These are phyloP conservation scores for Adoxophyes honmai DNA, from an alignment of 1,140 invertebrate species.

Conservation along the genomic window DNA sequence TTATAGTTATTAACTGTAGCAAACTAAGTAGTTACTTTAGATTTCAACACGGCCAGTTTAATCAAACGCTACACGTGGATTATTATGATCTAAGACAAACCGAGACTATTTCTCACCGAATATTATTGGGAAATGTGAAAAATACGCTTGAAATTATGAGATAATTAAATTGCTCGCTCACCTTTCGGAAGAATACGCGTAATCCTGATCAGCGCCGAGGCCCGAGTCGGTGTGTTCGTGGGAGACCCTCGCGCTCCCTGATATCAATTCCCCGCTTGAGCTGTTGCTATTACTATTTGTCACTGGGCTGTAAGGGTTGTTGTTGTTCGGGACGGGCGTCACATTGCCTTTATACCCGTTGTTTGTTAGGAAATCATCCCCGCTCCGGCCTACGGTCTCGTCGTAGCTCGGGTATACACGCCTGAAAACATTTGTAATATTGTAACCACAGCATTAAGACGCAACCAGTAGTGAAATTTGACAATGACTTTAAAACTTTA, in stretches of 20 bases:
- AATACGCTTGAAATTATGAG: no score
- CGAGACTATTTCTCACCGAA: no score
- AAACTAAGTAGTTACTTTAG: no score
- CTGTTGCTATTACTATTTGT: constrained; percentile 75
- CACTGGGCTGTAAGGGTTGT: constrained; percentile 64
- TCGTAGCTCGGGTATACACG: constrained; percentile 64
- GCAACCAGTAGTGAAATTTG: neutral
- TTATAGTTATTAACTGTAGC: no score
- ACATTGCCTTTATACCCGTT: constrained; percentile 57
- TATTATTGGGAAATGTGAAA: no score
- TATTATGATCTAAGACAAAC: no score
- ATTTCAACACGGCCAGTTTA: no score
- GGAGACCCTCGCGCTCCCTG: constrained; percentile 77
- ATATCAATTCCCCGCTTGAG: constrained; percentile 72
- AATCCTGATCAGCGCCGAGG: constrained; percentile 82
- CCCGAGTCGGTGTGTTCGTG: constrained; percentile 84
- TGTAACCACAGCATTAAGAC: neutral
- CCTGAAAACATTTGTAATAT: constrained; percentile 37
- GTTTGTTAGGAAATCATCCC: constrained; percentile 62
- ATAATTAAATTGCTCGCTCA: constrained; percentile 31
- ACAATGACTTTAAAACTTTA: no score
- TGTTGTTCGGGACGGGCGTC: constrained; percentile 52
- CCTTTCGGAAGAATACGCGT: constrained; percentile 81
- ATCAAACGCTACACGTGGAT: no score
- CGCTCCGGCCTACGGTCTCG: constrained; percentile 43